phyloP scores from a whole-genome alignment of 2,113 vertebrate genomes.

The Bubo scandiacus region DNA sequence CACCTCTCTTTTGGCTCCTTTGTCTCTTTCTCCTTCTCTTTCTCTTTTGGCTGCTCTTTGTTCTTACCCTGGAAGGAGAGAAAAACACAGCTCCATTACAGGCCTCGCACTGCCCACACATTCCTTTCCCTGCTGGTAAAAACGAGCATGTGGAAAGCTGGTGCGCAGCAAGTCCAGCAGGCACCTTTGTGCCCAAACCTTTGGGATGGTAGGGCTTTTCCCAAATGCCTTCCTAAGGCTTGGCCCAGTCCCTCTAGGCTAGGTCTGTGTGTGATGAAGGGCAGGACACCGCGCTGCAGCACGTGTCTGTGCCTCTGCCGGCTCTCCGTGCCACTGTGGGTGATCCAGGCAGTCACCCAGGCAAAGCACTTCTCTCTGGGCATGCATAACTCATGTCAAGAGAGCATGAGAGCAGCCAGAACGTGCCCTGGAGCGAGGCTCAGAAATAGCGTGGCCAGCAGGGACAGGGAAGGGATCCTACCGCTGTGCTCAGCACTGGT shows the following conservation, averaged over 20 bases:
- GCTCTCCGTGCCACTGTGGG: not conserved
- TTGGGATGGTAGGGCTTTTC: not conserved
- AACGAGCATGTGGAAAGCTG: not conserved
- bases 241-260: not conserved
- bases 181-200: not conserved
- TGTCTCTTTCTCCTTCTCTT: slow-evolving; percentile 64
- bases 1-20: slow-evolving; percentile 67
- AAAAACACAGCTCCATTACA: not conserved
- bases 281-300: not conserved
- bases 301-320: not conserved
- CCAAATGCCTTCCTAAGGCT: not conserved
- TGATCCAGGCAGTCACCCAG: not conserved
- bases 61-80: slow-evolving; percentile 84
- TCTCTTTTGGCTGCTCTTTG: slow-evolving; percentile 76
- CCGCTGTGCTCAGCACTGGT: no score
- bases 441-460: no score
- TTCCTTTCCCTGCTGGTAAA: not conserved
- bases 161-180: not conserved
- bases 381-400: not conserved
- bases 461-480: no score
- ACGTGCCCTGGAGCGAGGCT: not conserved
- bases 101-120: rapidly evolving
- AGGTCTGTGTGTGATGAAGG: not conserved
- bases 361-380: not conserved
- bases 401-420: not conserved